These are phyloP conservation scores for Stegodyphus mimosarum DNA, from an alignment of 1,140 invertebrate species.

Conservation along the genomic window DNA sequence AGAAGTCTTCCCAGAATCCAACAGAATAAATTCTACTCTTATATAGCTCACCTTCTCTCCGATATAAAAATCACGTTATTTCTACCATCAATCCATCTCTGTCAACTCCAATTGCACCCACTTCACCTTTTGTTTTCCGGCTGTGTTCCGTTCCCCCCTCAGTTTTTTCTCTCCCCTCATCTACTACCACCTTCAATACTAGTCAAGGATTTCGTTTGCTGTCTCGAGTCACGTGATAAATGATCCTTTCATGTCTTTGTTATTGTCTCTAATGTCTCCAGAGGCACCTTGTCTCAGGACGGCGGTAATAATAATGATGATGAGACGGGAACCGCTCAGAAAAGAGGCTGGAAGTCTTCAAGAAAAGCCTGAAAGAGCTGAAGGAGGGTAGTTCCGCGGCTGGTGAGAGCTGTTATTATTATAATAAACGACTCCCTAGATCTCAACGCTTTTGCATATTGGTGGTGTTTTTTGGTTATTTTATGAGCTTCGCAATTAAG, in stretches of 20 bases:
- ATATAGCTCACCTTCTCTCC: not conserved
- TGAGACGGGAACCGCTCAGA: no score
- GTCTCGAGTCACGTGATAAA: conserved; percentile 40
- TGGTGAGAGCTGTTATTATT: no score
- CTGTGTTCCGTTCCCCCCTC: not conserved
- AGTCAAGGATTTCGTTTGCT: conserved; percentile 38
- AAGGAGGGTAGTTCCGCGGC: no score
- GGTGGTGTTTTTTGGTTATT: no score
- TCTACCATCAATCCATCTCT: conserved; percentile 33
- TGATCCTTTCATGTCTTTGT: conserved; percentile 35
- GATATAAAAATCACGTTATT: conserved; percentile 46
- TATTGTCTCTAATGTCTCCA: conserved; percentile 15
- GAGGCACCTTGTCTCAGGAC: conserved; percentile 8
- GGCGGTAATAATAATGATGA: no score
- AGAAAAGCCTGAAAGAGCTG: no score
- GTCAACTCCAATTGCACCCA: conserved; percentile 30
- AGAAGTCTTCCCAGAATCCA: no score
- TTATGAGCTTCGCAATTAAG: no score
- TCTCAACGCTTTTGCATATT: no score
- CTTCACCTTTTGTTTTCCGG: conserved; percentile 38
- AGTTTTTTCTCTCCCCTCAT: not conserved
- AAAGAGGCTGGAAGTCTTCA: no score
- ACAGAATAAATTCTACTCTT: conserved; percentile 3
- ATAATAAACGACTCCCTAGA: no score
- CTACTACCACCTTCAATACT: not conserved